Base-by-base conservation (phyloP, 37 sponge, comb jelly and placozoan species). In the Axinella damicornis region DNA sequence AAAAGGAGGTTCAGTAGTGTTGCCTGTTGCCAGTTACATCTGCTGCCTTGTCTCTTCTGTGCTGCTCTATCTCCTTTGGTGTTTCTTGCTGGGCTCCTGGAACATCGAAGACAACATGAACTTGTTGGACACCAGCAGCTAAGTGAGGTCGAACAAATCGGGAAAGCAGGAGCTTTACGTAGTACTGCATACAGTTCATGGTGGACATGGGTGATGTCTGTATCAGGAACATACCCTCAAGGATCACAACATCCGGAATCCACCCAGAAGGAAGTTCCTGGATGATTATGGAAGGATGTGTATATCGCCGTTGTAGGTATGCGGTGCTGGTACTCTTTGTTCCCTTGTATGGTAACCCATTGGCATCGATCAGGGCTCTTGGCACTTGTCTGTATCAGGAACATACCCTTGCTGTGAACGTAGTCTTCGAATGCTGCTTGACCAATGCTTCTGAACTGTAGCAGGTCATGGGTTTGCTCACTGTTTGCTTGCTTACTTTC, bases 191-290 rank as follows among this genome's bases (percentile, higher is more conserved):
- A 9, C 34, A 18, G 4, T 4, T 22, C 2, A 37, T 21, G 13
- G 12, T 13, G 5, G 38, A 11, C 6, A 13, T 5, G 5, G 71
- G 71, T 33, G 71, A 4, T 12, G 71, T 69, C 55, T 73, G 53
- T 17, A 73, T 39, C 52, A 73, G 2, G 74, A 73, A 73, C 74
- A 73, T 73, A 6, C 38, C 71, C 35, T 69, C 71, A 25, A 37
- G 35, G 2, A 69, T 69, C 30, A 69, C 38, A 11, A 34, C 2
- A 21, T 32, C 38, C 15, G 38, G 71, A 22, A 14, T 69, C 71
- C 38, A 36, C 2, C 12, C 4, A 31, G 2, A 11, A 33, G 38
- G 71, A 11, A 37, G 9, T 33, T 2, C 71, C 28, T 13, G 9
- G 35, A 69, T 13, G 12, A 69, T 69, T 18, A 32, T 34, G 15